phyloP scores from a whole-genome alignment of 2,797 vertebrate genomes.

The Neostethus bicornis region DNA sequence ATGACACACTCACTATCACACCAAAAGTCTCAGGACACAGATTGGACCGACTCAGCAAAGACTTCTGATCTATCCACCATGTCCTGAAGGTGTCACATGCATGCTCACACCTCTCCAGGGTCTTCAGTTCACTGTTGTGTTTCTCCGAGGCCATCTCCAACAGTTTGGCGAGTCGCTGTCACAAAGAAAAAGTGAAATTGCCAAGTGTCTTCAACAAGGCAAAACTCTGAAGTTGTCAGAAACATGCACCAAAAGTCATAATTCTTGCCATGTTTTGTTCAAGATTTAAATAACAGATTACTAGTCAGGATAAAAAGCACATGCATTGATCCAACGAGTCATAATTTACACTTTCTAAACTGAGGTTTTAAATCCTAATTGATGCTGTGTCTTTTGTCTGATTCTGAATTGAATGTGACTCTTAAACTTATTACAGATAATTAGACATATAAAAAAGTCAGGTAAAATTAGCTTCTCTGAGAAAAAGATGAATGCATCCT shows the following conservation, averaged over 20 bases:
- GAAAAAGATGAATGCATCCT: conserved; percentile 14
- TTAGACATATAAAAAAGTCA: conserved; percentile 14
- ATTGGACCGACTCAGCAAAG: conserved; percentile 39
- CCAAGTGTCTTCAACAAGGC: conserved; percentile 24
- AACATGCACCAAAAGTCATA: conserved; percentile 2
- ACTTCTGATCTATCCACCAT: conserved; percentile 38
- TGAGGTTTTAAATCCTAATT: conserved; percentile 17
- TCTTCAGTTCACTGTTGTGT: conserved; percentile 85
- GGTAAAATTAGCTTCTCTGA: conserved; percentile 16
- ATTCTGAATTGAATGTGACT: conserved; percentile 50
- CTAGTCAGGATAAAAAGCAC: background rate
- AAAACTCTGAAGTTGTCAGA: conserved; percentile 2
- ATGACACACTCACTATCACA: conserved; percentile 29
- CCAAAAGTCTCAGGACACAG: conserved; percentile 34
- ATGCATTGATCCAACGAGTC: background rate
- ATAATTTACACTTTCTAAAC: background rate
- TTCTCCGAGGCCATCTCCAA: conserved; percentile 88
- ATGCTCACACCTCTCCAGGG: conserved; percentile 83
- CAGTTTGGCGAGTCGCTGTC: conserved; percentile 89
- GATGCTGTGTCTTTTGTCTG: conserved; percentile 34
- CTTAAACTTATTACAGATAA: conserved; percentile 29
- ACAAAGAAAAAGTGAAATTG: conserved; percentile 47
- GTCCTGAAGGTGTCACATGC: conserved; percentile 46
- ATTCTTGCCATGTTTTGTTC: background rate
- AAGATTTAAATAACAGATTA: background rate